Conservation (phyloP, 2,797 vertebrate species). For the Eulemur mongoz region DNA sequence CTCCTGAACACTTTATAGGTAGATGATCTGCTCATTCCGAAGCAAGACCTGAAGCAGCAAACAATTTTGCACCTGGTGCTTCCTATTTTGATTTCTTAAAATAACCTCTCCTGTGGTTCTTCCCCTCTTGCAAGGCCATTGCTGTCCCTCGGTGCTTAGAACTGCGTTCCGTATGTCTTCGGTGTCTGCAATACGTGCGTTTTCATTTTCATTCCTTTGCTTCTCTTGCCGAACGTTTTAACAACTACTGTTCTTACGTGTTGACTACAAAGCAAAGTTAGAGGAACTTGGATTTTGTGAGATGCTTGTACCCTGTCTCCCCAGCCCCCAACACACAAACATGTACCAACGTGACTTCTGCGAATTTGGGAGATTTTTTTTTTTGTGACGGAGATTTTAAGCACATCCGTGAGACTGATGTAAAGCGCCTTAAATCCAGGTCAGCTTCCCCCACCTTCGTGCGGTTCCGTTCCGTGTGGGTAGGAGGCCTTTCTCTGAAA, state of each 20-base stretch:
- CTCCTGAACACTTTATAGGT: not conserved
- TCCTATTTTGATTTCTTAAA: not conserved
- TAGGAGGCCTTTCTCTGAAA: conserved; percentile 37
- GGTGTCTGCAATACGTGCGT: not conserved
- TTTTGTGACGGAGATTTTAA: not conserved
- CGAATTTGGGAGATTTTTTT: not conserved
- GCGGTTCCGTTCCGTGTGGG: not conserved
- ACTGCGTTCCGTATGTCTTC: not conserved
- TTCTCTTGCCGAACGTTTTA: not conserved
- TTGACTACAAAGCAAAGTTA: not conserved
- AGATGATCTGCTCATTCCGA: not conserved
- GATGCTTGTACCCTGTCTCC: not conserved
- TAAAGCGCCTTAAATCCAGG: not conserved
- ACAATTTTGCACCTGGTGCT: not conserved
- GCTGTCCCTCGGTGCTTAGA: not conserved
- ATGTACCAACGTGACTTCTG: not conserved
- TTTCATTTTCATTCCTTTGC: not conserved
- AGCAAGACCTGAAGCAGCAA: not conserved
- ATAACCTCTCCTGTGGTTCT: not conserved
- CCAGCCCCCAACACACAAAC: not conserved
- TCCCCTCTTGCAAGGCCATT: not conserved
- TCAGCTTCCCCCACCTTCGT: not conserved
- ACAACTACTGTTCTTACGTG: not conserved
- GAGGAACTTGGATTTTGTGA: not conserved
- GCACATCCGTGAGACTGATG: not conserved